These are phyloP conservation scores for Bursaphelenchus okinawaensis DNA, from an alignment of 2,888 invertebrate genomes.

Conservation along the genomic window DNA sequence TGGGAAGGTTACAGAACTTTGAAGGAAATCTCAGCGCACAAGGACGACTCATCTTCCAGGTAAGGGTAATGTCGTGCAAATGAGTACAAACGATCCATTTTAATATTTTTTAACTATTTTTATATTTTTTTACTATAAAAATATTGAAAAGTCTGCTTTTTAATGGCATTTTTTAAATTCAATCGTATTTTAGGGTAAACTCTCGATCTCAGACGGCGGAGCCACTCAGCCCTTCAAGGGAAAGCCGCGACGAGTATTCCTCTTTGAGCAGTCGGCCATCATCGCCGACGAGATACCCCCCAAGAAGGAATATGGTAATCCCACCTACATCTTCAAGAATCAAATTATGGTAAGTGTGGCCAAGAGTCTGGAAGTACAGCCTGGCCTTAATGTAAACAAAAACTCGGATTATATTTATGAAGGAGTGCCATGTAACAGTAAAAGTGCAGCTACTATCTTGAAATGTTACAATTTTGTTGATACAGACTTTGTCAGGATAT, in stretches of 20 bases:
- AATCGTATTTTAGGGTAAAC: conserved; percentile 58
- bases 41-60: conserved; percentile 85
- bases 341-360: conserved; percentile 78
- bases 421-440: background rate
- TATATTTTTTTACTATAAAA: no score
- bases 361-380: background rate
- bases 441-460: background rate
- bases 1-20: conserved; percentile 90
- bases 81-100: conserved; percentile 10
- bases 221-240: conserved; percentile 63
- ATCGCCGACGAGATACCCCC: conserved; percentile 82
- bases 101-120: no score
- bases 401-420: background rate
- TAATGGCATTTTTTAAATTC: no score
- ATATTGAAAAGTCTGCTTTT: no score
- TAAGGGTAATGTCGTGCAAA: conserved; percentile 12
- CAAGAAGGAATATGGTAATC: conserved; percentile 80
- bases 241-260: conserved; percentile 87
- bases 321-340: conserved; percentile 87
- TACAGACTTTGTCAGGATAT: background rate
- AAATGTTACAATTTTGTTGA: background rate
- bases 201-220: conserved; percentile 59
- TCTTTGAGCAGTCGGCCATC: conserved; percentile 95
- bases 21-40: conserved; percentile 94
- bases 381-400: background rate